phyloP scores from a whole-genome alignment of 2,113 vertebrate genomes.

The Anthoscopus minutus region DNA sequence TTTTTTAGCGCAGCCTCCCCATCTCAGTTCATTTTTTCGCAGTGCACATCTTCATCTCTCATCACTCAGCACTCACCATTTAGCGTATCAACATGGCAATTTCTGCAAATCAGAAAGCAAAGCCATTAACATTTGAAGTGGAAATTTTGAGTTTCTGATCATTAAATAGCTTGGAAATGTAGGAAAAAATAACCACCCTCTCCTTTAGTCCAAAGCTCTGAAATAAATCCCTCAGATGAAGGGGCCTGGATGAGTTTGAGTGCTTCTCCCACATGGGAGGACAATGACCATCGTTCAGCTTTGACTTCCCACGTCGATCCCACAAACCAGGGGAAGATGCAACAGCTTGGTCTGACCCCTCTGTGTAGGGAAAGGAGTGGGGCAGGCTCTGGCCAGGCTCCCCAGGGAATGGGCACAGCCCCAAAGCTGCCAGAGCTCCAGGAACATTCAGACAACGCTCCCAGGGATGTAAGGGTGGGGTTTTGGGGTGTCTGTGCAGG shows the following conservation, averaged over 20 bases:
- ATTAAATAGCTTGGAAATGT: not conserved
- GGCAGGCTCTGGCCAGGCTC: not conserved
- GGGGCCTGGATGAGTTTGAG: not conserved
- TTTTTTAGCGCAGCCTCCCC: not conserved
- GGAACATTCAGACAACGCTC: fast-evolving
- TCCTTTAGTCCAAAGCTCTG: not conserved
- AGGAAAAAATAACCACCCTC: not conserved
- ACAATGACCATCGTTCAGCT: fast-evolving
- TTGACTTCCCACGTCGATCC: fast-evolving
- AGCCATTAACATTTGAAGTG: constrained; percentile 1
- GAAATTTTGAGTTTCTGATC: not conserved
- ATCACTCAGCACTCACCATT: not conserved
- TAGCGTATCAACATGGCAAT: not conserved
- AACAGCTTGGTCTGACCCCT: not conserved
- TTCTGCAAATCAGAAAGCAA: constrained; percentile 3
- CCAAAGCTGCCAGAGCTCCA: not conserved
- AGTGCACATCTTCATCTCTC: not conserved
- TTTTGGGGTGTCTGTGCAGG: not conserved
- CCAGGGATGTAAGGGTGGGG: not conserved
- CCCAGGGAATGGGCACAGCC: not conserved
- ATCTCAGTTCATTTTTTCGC: not conserved
- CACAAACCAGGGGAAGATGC: fast-evolving
- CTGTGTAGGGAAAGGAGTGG: not conserved
- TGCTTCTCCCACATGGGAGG: not conserved
- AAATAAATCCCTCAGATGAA: not conserved